Conservation (phyloP, 1,140 invertebrate species). For the Sarcophaga bullata region DNA sequence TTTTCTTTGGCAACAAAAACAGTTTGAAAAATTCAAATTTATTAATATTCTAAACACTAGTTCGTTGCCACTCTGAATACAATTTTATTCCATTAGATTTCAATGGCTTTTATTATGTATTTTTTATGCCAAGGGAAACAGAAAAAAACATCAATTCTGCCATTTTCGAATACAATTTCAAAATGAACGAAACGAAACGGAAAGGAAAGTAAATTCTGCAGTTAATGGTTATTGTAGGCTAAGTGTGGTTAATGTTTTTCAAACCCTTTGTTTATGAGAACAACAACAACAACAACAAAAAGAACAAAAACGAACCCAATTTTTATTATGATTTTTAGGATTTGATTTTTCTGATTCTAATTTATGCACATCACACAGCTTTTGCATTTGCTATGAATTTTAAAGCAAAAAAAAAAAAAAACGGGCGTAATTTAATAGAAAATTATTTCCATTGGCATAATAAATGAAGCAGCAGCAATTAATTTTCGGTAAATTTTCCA, state of each 20-base stretch:
- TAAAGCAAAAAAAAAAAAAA: neutral
- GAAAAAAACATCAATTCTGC: slow-evolving; percentile 17
- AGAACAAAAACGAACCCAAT: neutral
- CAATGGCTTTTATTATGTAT: neutral
- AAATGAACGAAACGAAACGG: neutral
- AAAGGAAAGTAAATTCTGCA: slow-evolving; percentile 19
- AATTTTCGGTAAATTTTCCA: neutral
- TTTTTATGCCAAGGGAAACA: slow-evolving; percentile 6
- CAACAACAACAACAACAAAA: neutral
- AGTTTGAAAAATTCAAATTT: neutral
- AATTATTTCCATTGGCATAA: slow-evolving; percentile 22
- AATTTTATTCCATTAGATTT: slow-evolving; percentile 40
- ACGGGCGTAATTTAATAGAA: neutral
- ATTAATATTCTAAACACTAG: slow-evolving; percentile 38
- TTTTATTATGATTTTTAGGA: slow-evolving; percentile 8
- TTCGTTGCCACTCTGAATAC: slow-evolving; percentile 33
- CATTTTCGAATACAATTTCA: slow-evolving; percentile 29
- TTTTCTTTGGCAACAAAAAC: neutral
- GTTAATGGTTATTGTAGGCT: slow-evolving; percentile 30
- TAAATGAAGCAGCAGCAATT: neutral
- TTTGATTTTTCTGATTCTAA: neutral
- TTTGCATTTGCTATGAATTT: neutral
- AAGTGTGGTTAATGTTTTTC: slow-evolving; percentile 25
- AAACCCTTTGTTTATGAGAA: neutral
- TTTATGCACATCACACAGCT: neutral